Base-by-base conservation (phyloP, 2,888 invertebrate species). In the Synergus itoensis region DNA sequence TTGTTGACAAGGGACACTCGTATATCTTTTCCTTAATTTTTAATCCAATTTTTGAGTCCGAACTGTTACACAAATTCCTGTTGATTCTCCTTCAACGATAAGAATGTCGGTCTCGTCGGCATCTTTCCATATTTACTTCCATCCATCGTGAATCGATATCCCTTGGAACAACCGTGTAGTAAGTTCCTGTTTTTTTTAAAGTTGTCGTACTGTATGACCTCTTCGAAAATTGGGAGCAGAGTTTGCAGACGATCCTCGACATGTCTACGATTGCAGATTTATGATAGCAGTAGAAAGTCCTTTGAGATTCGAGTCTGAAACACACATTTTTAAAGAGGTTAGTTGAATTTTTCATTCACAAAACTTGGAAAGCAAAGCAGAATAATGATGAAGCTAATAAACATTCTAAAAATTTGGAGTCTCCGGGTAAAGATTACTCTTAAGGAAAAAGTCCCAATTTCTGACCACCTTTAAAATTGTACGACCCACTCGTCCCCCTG, bases 71-170 rank as follows among this genome's bases (percentile, higher is more conserved):
- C 98, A 95, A 94, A 99, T 95, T 21, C 99, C 99, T 11, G 98
- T 98, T 0, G 99, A 99, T 1, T 99, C 99, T 64, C 99, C 99
- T n/a, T 99, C 99, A 28, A 99, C 97, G 85, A 99, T 98, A 8
- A 99, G 95, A 81, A 99, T 96, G 91, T 99, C 99, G 11, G 97
- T 97, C 92, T 98, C 97, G 92, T 99, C 99, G 3, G 95, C 95
- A 87, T 79, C 99, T 94, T 91, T 98, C 98, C 98, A 99, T 99
- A 87, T 96, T 96, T 85, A 97, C 93, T 81, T 97, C 98, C 97
- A 98, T 97, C 99, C 99, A 99, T 95, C 99, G 93, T 89, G 96
- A 94, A 93, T 99, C 99, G 79, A 95, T 96, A 88, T 99, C 98
- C 89, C 99, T 94, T 0, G 99, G 97, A 89, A 96, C 93, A 80